phyloP scores from a whole-genome alignment of 2,888 invertebrate genomes.

The Pyrgus malvae region DNA sequence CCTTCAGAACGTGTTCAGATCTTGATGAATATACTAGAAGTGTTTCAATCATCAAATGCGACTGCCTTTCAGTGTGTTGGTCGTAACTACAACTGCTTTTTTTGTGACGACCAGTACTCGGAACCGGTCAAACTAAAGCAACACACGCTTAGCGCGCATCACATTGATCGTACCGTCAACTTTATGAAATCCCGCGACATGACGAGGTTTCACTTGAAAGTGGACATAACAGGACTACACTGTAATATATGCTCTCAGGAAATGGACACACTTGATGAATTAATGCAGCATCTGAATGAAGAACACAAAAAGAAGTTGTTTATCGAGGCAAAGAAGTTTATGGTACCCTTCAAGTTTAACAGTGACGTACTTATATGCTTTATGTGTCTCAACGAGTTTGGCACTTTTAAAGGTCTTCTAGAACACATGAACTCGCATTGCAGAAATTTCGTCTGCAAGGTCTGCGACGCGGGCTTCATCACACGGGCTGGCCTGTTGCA shows the following conservation, averaged over 20 bases:
- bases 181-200: conserved; percentile 44
- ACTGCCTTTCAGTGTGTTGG: neutral
- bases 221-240: conserved; percentile 44
- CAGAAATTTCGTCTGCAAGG: conserved; percentile 56
- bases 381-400: conserved; percentile 39
- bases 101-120: conserved; percentile 39
- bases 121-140: conserved; percentile 43
- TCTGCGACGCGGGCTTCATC: conserved; percentile 59
- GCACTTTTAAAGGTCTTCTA: conserved; percentile 47
- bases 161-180: conserved; percentile 32
- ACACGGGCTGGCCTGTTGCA: conserved; percentile 48
- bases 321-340: conserved; percentile 38
- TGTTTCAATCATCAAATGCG: neutral
- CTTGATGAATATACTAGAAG: neutral
- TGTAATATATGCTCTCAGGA: conserved; percentile 28
- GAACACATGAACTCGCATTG: conserved; percentile 67
- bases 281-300: conserved; percentile 30
- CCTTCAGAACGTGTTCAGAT: neutral
- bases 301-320: conserved; percentile 35
- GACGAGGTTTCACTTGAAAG: conserved; percentile 41
- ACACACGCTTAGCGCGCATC: conserved; percentile 41
- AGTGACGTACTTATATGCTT: conserved; percentile 33
- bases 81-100: conserved; percentile 44
- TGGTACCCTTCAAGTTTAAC: conserved; percentile 48
- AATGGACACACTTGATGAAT: conserved; percentile 19